Evolutionary conservation across 2,113 vertebrate species (phyloP).

Genomic region (Macquaria australasica): DNA sequence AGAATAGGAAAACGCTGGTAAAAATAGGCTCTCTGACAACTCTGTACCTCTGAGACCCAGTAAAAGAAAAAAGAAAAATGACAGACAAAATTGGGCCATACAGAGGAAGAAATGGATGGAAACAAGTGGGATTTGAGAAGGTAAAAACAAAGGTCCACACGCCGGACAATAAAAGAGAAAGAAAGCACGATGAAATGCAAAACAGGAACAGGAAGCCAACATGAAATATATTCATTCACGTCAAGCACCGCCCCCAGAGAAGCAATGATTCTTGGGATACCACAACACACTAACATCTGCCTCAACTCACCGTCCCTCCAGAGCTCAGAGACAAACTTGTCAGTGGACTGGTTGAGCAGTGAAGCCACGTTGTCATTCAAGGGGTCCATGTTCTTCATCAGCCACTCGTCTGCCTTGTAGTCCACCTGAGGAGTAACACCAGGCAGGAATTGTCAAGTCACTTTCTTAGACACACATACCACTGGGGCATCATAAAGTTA

Average conservation of each 20-base stretch:
- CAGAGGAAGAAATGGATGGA: conserved; percentile 59
- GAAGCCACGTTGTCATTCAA: conserved; percentile 96
- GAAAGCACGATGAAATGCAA: conserved; percentile 58
- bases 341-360: conserved; percentile 95
- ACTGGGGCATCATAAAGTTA: not conserved
- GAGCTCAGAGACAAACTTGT: conserved; percentile 97
- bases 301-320: conserved; percentile 95
- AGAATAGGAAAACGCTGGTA: conserved; percentile 88
- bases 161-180: conserved; percentile 70
- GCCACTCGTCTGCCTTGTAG: conserved; percentile 97
- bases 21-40: conserved; percentile 96
- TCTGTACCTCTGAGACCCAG: conserved; percentile 90
- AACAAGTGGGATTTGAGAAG: conserved; percentile 44
- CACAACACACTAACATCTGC: not conserved
- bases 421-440: conserved; percentile 88
- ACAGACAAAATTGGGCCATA: conserved; percentile 64
- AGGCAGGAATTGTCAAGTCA: not conserved
- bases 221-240: conserved; percentile 13
- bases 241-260: not conserved
- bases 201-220: conserved; percentile 22
- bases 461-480: not conserved
- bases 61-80: conserved; percentile 41
- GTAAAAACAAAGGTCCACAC: conserved; percentile 71
- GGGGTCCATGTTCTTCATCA: conserved; percentile 99
- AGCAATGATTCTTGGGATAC: not conserved